Conservation (phyloP, 2,888 invertebrate genomes). For the Dryomyza anilis region DNA sequence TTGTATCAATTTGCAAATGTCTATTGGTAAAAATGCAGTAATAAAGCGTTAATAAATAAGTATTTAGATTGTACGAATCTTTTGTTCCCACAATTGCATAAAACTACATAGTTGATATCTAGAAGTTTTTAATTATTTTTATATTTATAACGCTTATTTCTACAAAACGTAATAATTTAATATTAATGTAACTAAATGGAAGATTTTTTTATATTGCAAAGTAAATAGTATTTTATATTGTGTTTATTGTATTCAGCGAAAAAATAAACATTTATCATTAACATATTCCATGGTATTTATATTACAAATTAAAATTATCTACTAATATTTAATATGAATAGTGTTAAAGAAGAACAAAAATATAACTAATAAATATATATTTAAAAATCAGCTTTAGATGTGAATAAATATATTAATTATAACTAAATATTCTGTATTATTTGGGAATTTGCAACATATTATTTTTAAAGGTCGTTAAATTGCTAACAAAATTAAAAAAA, state of each 20-base stretch:
- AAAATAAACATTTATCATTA: not conserved
- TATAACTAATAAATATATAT: constrained; percentile 12
- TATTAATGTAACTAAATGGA: not conserved
- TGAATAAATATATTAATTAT: constrained; percentile 27
- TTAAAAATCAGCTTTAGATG: constrained; percentile 27
- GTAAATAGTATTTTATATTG: not conserved
- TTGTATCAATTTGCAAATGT: too few relatives aligned
- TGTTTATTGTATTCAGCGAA: constrained; percentile 2
- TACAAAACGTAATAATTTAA: constrained; percentile 10
- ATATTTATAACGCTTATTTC: constrained; percentile 23
- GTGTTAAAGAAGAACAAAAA: not conserved
- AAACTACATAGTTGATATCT: not conserved
- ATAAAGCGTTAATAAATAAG: too few relatives aligned
- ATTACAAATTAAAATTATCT: constrained; percentile 5
- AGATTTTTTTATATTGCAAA: constrained; percentile 4
- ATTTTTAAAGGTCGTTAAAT: not conserved
- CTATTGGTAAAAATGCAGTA: too few relatives aligned
- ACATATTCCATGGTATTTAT: constrained; percentile 7
- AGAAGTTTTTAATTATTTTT: constrained; percentile 4
- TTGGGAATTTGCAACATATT: not conserved
- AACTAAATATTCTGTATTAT: not conserved
- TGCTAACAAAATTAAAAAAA: too few relatives aligned
- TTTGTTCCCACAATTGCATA: not conserved
- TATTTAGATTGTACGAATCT: not conserved
- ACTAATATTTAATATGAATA: constrained; percentile 14